Evolutionary conservation across 1,140 invertebrate genomes (phyloP).

Genomic region (Melanaphis sacchari): DNA sequence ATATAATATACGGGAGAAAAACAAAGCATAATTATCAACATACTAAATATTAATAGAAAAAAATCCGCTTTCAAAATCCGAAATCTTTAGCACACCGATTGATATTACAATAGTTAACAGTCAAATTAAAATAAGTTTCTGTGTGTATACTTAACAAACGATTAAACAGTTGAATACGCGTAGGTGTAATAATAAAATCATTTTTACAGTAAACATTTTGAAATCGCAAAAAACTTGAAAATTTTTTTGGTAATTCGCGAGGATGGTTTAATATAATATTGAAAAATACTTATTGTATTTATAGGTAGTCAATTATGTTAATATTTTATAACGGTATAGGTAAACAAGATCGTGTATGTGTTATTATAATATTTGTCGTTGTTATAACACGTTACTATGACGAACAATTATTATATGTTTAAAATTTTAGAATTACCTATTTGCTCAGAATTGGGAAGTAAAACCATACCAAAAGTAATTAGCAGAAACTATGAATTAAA

Average conservation of each 20-base stretch:
- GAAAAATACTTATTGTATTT: not conserved
- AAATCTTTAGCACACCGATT: not conserved
- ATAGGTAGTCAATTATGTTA: not conserved
- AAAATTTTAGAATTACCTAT: not conserved
- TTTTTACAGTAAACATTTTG: not conserved
- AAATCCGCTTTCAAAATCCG: not conserved
- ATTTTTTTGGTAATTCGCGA: too few species aligned
- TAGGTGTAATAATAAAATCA: not conserved
- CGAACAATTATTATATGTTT: not conserved
- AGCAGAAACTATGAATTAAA: not conserved
- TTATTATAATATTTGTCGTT: not conserved
- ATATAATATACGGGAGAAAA: not conserved
- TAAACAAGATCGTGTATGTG: not conserved
- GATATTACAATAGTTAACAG: not conserved
- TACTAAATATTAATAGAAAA: too few species aligned
- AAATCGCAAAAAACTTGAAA: not conserved
- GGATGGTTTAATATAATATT: not conserved
- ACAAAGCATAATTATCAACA: not conserved
- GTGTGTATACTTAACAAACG: not conserved
- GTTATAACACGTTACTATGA: not conserved
- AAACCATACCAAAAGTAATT: not conserved
- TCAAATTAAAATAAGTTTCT: not conserved
- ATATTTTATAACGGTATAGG: conserved; percentile 18
- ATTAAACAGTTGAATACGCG: not conserved
- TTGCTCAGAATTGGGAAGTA: not conserved